Evolutionary conservation across 2,888 invertebrate genomes (phyloP).

Genomic region (Ditula angustiorana): DNA sequence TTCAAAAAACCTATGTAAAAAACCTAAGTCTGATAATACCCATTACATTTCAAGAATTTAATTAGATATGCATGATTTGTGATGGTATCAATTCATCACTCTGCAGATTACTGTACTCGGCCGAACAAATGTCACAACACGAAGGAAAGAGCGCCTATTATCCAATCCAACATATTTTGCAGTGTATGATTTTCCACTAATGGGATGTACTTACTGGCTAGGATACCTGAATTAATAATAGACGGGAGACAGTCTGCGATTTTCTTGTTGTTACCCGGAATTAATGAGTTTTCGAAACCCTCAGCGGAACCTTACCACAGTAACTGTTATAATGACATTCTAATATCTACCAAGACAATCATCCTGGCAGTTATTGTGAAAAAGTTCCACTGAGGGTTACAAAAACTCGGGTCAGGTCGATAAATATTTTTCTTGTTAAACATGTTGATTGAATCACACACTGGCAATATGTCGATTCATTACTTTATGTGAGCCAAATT

Average conservation of each 20-base stretch:
- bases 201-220: slow-evolving; percentile 18
- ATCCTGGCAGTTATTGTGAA: no score
- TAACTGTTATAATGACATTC: no score
- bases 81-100: slow-evolving; percentile 9
- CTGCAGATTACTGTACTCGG: slow-evolving; percentile 1
- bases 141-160: slow-evolving; percentile 20
- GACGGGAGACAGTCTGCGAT: neutral
- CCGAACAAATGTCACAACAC: slow-evolving; percentile 4
- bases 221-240: slow-evolving; percentile 26
- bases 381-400: no score
- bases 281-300: neutral
- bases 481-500: no score
- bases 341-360: no score
- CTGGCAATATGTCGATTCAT: no score
- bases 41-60: no score
- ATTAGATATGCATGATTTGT: neutral
- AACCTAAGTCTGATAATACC: no score
- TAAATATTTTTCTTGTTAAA: no score
- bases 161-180: slow-evolving; percentile 30
- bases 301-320: neutral
- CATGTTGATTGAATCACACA: no score
- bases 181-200: slow-evolving; percentile 18
- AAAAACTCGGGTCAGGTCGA: no score
- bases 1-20: no score
- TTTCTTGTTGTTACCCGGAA: neutral